Percentiles rank a stretch among this genome's conserved stretches.
These are phyloP conservation scores for Adoxophyes honmai DNA, from an alignment of 1,140 invertebrate species.

Conservation along the genomic window DNA sequence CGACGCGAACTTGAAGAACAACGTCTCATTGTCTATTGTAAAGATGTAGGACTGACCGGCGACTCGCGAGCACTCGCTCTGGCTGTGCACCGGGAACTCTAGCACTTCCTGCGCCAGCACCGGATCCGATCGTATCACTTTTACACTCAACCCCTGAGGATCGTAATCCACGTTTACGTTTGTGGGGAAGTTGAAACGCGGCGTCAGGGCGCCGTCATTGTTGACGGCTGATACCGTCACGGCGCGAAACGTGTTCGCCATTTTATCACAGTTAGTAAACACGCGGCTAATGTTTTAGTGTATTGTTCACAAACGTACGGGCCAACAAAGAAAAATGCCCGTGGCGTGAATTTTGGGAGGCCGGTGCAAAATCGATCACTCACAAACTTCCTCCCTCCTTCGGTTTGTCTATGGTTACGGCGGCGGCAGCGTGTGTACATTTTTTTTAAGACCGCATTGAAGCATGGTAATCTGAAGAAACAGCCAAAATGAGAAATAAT, in stretches of 20 bases:
- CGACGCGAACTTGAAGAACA: slow-evolving; percentile 71
- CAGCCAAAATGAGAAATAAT: too few species aligned
- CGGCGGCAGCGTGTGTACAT: slow-evolving; percentile 53
- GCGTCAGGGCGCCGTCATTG: slow-evolving; percentile 81
- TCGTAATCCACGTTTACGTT: slow-evolving; percentile 85
- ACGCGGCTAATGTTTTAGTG: slow-evolving; percentile 45
- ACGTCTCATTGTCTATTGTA: slow-evolving; percentile 82
- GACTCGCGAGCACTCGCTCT: slow-evolving; percentile 83
- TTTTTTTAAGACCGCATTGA: slow-evolving; percentile 39
- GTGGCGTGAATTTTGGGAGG: slow-evolving; percentile 64
- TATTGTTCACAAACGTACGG: slow-evolving; percentile 56
- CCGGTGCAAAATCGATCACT: slow-evolving; percentile 76
- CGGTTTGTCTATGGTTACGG: slow-evolving; percentile 57
- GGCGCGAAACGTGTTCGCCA: slow-evolving; percentile 84
- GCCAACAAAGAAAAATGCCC: slow-evolving; percentile 73
- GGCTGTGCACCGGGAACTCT: slow-evolving; percentile 83
- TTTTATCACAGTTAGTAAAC: slow-evolving; percentile 70
- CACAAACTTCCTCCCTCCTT: slow-evolving; percentile 67
- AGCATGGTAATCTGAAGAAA: slow-evolving; percentile 31
- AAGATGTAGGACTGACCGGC: slow-evolving; percentile 83
- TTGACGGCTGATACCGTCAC: slow-evolving; percentile 83
- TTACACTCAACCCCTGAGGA: slow-evolving; percentile 85
- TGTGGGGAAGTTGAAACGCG: slow-evolving; percentile 83
- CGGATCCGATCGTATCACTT: slow-evolving; percentile 78
- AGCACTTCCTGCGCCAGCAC: slow-evolving; percentile 73